These are phyloP conservation scores for Ganaspis brasiliensis DNA, from an alignment of 2,888 invertebrate genomes.

Conservation along the genomic window DNA sequence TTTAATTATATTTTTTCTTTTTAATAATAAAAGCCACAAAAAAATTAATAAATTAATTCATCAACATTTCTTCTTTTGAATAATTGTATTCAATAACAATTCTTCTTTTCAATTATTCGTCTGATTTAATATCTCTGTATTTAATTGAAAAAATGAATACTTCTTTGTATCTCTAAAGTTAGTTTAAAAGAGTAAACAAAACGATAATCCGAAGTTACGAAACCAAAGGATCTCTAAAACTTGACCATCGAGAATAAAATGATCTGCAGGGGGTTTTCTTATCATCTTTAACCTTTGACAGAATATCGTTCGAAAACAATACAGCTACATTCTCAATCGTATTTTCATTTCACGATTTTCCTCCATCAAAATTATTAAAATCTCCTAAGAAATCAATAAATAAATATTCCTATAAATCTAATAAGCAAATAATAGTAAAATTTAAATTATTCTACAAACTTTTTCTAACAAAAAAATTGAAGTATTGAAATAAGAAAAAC, in stretches of 20 bases:
- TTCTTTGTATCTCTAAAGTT: not conserved
- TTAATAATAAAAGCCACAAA: too few relatives aligned
- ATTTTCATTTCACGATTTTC: not conserved
- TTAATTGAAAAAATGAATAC: constrained; percentile 1
- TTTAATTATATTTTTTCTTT: too few relatives aligned
- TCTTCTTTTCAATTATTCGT: too few relatives aligned
- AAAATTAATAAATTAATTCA: too few relatives aligned
- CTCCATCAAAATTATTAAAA: not conserved
- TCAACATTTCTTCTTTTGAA: too few relatives aligned
- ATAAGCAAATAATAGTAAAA: too few relatives aligned
- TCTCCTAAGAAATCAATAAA: not conserved
- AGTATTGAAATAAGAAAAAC: too few relatives aligned
- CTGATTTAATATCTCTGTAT: not conserved
- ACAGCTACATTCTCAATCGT: not conserved
- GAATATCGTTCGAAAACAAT: constrained; percentile 18
- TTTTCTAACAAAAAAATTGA: too few relatives aligned
- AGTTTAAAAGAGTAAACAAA: not conserved
- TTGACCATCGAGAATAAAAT: constrained; percentile 6
- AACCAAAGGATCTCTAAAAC: not conserved
- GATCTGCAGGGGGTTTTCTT: constrained; percentile 31
- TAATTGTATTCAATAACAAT: too few relatives aligned
- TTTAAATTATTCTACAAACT: too few relatives aligned
- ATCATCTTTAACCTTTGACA: constrained; percentile 35
- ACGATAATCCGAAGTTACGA: constrained; percentile 14
- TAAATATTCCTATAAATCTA: too few relatives aligned